Conservation (phyloP, 2,797 vertebrate genomes). For the Rhinichthys osculus region DNA sequence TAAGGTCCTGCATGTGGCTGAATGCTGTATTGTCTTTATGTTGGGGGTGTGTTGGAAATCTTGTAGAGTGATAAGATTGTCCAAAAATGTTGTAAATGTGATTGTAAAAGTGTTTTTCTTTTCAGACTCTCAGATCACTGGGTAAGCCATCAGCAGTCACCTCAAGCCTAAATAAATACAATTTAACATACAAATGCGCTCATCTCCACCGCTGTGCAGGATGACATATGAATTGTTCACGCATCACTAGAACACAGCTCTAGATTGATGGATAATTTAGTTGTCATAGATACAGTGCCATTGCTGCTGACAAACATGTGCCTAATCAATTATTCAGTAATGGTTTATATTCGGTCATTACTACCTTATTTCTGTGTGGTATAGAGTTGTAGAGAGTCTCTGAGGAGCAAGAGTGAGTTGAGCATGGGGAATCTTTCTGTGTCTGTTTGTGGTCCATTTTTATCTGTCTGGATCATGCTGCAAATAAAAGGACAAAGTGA, state of each 20-base stretch:
- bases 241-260: not conserved
- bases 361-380: not conserved
- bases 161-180: constrained; percentile 30
- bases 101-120: constrained; percentile 65
- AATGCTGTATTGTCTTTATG: constrained; percentile 36
- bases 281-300: constrained; percentile 29
- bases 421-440: not conserved
- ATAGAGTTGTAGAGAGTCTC: constrained; percentile 31
- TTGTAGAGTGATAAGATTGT: constrained; percentile 67
- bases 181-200: not conserved
- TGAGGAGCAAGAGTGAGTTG: constrained; percentile 1
- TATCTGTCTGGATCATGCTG: constrained; percentile 39
- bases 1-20: constrained; percentile 48
- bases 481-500: constrained; percentile 49
- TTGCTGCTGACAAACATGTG: constrained; percentile 36
- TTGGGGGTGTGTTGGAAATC: constrained; percentile 13
- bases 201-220: not conserved
- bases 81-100: constrained; percentile 39
- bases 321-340: constrained; percentile 43
- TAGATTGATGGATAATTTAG: constrained; percentile 34
- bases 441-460: constrained; percentile 19
- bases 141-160: constrained; percentile 66
- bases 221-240: constrained; percentile 36
- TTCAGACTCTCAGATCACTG: constrained; percentile 70
- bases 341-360: constrained; percentile 40